Evolutionary conservation across 2,888 invertebrate genomes (phyloP), one percentile per base, ranked within the genome.

Genomic region (Macropis europaea): DNA sequence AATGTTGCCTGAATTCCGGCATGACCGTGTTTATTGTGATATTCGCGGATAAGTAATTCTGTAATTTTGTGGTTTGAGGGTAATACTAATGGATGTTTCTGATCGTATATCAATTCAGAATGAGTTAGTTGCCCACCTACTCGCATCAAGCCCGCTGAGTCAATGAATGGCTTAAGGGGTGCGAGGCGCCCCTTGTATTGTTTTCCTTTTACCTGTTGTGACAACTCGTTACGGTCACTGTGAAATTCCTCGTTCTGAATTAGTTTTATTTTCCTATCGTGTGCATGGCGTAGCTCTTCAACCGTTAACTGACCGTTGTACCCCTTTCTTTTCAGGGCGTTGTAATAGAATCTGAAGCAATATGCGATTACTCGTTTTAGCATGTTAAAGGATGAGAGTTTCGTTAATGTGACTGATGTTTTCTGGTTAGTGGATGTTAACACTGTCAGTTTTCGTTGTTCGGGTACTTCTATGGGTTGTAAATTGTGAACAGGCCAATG

Each of bases 21-120:
- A 17, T 81, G 77, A 5, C 30, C 9, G 6, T 52, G 26, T 11
- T 6, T 32, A 1, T 19, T 2, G 28, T 81, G 78, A 2, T 22
- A 1, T 1, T 76, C 32, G 7, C 19, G 42, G 0, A 77, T 63
- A 11, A 78, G 43, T 1, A 78, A 15, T 0, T 52, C 32, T 0
- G 80, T 75, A 0, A 79, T 45, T n/a, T 67, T 52, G 19, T 56
- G 45, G 13, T 32, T 17, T 2, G 22, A 3, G 0, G 77, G 74
- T 2, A 79, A 36, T 3, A 79, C 1, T 3, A 56, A 32, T 0
- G 77, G 77, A 38, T 78, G 76, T 28, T 67, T 63, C 30, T 64
- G 69, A 2, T n/a, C 7, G 7, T 50, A 68, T 1, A 57, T 17
- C 0, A 78, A 11, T 1, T 42, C 5, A 3, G 77, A 56, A 0